A percentile compares a stretch with the other conserved stretches of the same genome.
These are phyloP conservation scores for Melanostigma gelatinosum DNA, from an alignment of 2,113 vertebrate species.

Conservation along the genomic window DNA sequence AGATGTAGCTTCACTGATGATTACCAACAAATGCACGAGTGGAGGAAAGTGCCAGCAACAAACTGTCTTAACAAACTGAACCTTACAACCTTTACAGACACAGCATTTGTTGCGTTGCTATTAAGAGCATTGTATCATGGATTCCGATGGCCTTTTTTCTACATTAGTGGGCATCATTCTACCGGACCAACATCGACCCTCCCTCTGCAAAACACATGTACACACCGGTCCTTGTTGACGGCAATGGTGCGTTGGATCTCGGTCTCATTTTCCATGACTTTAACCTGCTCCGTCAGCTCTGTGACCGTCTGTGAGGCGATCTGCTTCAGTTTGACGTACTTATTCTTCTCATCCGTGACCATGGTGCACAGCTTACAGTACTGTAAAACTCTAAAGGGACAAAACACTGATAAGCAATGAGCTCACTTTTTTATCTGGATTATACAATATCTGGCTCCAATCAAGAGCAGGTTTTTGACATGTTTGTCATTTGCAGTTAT, in stretches of 20 bases:
- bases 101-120: neutral
- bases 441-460: neutral
- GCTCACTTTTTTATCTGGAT: neutral
- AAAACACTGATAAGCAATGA: slow-evolving; percentile 14
- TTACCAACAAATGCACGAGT: neutral
- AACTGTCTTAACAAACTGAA: neutral
- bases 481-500: neutral
- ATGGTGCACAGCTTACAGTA: slow-evolving; percentile 82
- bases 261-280: slow-evolving; percentile 85
- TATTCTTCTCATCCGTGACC: slow-evolving; percentile 87
- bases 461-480: neutral
- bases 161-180: neutral
- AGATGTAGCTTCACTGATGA: neutral
- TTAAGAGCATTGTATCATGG: neutral
- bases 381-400: slow-evolving; percentile 81
- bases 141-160: neutral
- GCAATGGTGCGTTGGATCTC: slow-evolving; percentile 85
- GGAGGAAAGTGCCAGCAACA: neutral
- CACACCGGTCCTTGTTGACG: slow-evolving; percentile 87
- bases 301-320: slow-evolving; percentile 82
- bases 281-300: slow-evolving; percentile 84
- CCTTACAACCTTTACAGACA: neutral
- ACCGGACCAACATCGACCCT: neutral
- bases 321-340: slow-evolving; percentile 86
- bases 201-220: neutral